Evolutionary conservation across 2,113 vertebrate genomes (phyloP).

Genomic region (Sula dactylatra): DNA sequence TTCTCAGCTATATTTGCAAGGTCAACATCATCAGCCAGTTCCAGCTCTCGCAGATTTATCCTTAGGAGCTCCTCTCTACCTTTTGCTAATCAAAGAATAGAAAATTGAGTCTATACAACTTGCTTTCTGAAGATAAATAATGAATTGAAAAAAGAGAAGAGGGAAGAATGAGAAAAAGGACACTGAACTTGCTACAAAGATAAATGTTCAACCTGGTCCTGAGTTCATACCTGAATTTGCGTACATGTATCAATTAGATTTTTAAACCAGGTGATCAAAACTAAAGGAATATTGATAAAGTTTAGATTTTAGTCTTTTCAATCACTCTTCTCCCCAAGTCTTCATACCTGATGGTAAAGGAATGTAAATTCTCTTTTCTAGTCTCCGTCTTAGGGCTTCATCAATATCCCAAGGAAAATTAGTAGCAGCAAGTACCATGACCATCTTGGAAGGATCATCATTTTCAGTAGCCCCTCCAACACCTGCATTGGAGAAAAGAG

Average conservation of each 20-base stretch:
- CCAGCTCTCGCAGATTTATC: slow-evolving; percentile 93
- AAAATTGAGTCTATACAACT: not conserved
- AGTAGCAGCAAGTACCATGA: slow-evolving; percentile 97
- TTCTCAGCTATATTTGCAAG: slow-evolving; percentile 91
- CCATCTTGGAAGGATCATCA: slow-evolving; percentile 97
- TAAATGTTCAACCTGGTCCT: not conserved
- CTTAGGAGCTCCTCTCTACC: slow-evolving; percentile 91
- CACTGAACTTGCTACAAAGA: not conserved
- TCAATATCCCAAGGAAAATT: slow-evolving; percentile 99
- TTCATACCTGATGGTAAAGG: slow-evolving; percentile 92
- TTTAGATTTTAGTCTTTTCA: not conserved
- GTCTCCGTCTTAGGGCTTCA: slow-evolving; percentile 90
- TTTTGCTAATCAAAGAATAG: slow-evolving; percentile 75
- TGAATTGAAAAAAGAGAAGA: not conserved
- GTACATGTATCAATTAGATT: not conserved
- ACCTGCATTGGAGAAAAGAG: slow-evolving; percentile 71
- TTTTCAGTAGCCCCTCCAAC: slow-evolving; percentile 93
- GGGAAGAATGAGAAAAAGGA: not conserved
- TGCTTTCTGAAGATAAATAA: not conserved
- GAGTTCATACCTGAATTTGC: not conserved
- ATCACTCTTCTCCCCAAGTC: not conserved
- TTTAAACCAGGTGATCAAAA: not conserved
- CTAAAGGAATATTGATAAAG: not conserved
- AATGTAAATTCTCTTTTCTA: slow-evolving; percentile 98
- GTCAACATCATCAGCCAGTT: slow-evolving; percentile 90